Evolutionary conservation across 1,140 invertebrate genomes (phyloP).

Genomic region (Drosophila kanapiae): DNA sequence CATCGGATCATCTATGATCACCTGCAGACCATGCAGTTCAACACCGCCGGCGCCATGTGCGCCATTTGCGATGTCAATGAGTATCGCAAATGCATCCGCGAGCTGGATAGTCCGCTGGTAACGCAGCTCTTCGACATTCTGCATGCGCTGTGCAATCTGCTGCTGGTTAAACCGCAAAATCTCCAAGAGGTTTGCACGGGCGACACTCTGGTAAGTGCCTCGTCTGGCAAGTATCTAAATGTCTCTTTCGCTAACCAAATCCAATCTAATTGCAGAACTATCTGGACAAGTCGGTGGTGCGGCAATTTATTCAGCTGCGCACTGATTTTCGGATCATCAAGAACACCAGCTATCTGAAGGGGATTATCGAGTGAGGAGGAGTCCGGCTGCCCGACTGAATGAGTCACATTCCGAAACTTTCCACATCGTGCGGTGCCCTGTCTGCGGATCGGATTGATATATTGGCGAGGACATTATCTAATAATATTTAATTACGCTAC

Average conservation of each 20-base stretch:
- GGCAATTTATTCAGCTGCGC: constrained; percentile 97
- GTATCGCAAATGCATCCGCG: constrained; percentile 93
- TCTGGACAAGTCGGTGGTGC: constrained; percentile 93
- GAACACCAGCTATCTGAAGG: constrained; percentile 80
- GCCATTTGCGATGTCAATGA: constrained; percentile 99
- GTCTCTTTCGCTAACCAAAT: not conserved
- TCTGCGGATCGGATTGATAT: constrained; percentile 45
- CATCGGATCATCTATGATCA: constrained; percentile 98
- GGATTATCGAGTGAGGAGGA: constrained; percentile 74
- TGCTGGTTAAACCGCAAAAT: constrained; percentile 98
- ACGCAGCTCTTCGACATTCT: constrained; percentile 96
- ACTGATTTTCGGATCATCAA: constrained; percentile 88
- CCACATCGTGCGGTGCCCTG: constrained; percentile 31
- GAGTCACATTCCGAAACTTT: constrained; percentile 72
- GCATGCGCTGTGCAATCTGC: constrained; percentile 97
- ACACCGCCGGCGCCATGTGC: constrained; percentile 97
- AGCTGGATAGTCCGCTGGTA: constrained; percentile 91
- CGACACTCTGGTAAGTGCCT: constrained; percentile 93
- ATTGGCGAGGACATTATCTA: constrained; percentile 49
- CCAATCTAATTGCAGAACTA: constrained; percentile 89
- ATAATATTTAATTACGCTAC: constrained; percentile 52
- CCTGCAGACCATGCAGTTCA: constrained; percentile 97
- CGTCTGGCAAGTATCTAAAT: not conserved
- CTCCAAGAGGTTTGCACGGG: constrained; percentile 97
- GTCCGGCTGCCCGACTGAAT: constrained; percentile 10